Conservation (phyloP, 2,888 invertebrate species). For the Agriopis leucophaearia region DNA sequence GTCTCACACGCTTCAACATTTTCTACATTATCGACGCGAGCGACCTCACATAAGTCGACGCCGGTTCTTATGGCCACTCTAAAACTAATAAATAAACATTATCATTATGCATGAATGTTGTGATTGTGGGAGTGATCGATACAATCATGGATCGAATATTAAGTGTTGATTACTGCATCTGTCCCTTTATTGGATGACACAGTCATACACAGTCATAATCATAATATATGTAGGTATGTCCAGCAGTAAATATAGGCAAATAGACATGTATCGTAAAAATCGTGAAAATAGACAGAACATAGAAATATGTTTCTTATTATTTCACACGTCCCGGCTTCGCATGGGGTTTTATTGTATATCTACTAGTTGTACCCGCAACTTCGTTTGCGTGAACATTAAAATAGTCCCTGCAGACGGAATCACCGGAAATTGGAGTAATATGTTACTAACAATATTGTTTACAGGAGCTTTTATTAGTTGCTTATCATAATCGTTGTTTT, state of each 20-base stretch:
- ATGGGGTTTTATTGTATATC: too few species aligned
- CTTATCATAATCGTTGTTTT: too few species aligned
- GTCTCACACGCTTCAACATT: neutral
- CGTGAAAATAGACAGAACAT: too few species aligned
- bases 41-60: neutral
- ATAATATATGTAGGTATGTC: neutral
- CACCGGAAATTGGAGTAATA: too few species aligned
- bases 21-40: neutral
- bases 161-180: conserved; percentile 32
- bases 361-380: too few species aligned
- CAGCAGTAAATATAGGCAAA: neutral
- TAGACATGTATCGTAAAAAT: neutral
- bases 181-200: conserved; percentile 6
- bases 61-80: neutral
- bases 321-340: too few species aligned
- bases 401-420: too few species aligned
- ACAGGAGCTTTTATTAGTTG: too few species aligned
- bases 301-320: too few species aligned
- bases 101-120: conserved; percentile 32
- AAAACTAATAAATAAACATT: conserved; percentile 13
- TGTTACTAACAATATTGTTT: too few species aligned
- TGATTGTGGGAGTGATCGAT: conserved; percentile 40
- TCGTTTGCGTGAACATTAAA: too few species aligned
- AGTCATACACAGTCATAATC: conserved; percentile 5
- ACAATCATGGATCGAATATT: conserved; percentile 40